A percentile compares a stretch with the other conserved stretches of the same genome.
Conservation (phyloP, 2,888 invertebrate genomes). For the Caenorhabditis drosophilae region DNA sequence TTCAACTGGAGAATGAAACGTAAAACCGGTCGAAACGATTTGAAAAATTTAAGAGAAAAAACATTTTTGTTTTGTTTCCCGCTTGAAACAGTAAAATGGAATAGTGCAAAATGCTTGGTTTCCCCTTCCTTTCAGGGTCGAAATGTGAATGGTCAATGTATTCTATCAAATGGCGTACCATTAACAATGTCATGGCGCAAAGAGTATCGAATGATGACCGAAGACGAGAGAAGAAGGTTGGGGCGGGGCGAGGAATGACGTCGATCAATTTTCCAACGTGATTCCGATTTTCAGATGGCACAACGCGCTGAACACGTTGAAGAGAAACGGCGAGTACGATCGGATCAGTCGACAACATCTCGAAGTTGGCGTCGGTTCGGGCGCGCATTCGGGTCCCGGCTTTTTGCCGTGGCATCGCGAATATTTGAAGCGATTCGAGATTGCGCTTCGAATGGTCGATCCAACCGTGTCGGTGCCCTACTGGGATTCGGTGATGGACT, state of each 20-base stretch:
- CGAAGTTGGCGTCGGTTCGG: constrained; percentile 58
- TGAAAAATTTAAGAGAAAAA: too few relatives aligned
- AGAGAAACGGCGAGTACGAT: constrained; percentile 66
- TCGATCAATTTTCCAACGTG: background rate
- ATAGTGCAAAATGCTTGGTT: too few relatives aligned
- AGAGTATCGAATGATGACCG: constrained; percentile 68
- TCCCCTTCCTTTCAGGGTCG: constrained; percentile 58
- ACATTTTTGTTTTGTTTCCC: too few relatives aligned
- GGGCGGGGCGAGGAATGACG: too few relatives aligned
- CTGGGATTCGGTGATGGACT: constrained; percentile 70
- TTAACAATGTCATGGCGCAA: constrained; percentile 65
- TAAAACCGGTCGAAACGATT: too few relatives aligned
- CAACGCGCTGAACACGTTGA: constrained; percentile 62
- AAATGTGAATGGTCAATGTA: constrained; percentile 61
- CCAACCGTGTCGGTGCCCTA: constrained; percentile 70
- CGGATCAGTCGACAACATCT: constrained; percentile 59
- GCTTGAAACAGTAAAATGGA: too few relatives aligned
- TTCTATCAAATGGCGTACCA: constrained; percentile 57
- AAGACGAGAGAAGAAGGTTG: constrained; percentile 59
- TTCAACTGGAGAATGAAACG: too few relatives aligned
- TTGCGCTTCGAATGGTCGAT: constrained; percentile 68
- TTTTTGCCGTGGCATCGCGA: constrained; percentile 68
- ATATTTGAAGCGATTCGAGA: constrained; percentile 61
- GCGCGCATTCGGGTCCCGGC: constrained; percentile 67
- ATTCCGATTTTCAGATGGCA: constrained; percentile 55